Conservation (phyloP, 1,140 invertebrate species). For the Gerris buenoi region DNA sequence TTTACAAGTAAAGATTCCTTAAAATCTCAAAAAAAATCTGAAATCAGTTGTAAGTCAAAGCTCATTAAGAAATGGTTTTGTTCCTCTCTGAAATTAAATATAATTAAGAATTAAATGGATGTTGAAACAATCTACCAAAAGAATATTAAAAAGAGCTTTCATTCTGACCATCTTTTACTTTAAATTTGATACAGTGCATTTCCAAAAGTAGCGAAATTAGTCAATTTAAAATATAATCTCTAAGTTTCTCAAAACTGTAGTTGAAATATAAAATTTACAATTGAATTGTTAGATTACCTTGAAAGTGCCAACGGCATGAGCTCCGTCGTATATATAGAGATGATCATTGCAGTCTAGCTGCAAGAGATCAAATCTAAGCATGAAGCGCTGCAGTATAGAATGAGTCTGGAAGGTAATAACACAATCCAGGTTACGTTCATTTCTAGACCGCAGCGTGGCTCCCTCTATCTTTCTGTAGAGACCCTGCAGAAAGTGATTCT, state of each 20-base stretch:
- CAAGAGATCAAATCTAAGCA: constrained; percentile 69
- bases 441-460: constrained; percentile 70
- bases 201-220: too few relatives aligned
- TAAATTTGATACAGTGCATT: too few relatives aligned
- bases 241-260: not conserved
- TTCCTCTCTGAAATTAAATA: too few relatives aligned
- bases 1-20: too few relatives aligned
- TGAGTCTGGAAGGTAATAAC: constrained; percentile 84
- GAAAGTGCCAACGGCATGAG: constrained; percentile 65
- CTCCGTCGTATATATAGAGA: constrained; percentile 80
- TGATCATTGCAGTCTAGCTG: constrained; percentile 85
- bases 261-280: not conserved
- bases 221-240: not conserved
- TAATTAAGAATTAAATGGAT: too few relatives aligned
- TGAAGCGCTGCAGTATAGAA: constrained; percentile 80
- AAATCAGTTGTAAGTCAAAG: too few relatives aligned
- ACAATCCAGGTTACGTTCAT: constrained; percentile 77
- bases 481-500: constrained; percentile 69
- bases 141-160: too few relatives aligned
- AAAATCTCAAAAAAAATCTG: too few relatives aligned
- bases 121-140: too few relatives aligned
- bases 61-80: too few relatives aligned
- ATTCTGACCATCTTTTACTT: too few relatives aligned
- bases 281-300: constrained; percentile 43
- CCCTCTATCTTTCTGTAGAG: constrained; percentile 80